Evolutionary conservation across 2,113 vertebrate genomes (phyloP), one percentile per base, ranked within the genome.

Genomic region (Dendrocopos noguchii): DNA sequence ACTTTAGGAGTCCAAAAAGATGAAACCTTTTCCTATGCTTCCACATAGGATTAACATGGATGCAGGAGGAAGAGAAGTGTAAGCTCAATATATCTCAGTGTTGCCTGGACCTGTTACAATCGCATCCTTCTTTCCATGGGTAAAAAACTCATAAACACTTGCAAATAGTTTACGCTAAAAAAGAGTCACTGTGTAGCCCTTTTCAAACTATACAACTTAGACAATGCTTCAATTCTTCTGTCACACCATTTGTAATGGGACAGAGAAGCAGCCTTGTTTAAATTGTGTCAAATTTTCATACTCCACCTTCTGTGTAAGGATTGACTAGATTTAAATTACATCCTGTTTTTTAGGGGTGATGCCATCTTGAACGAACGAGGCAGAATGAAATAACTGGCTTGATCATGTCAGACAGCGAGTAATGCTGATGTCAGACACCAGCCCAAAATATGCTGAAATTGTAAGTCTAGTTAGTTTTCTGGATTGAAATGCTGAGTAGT

Each of bases 371-470:
- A 86, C 15, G 27, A 91, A 95, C 79, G 83, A 90, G 66, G 65
- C 55, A 91, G 87, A 94, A 83, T 82, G 12, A 95, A 90, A 85
- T 89, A 88, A 94, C 83, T 76, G 68, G 31, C 46, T 93, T 91
- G 73, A 88, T 90, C 80, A 53, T 87, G 90, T 90, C 63, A 83
- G 47, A 82, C 76, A 91, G 82, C 73, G 72, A 89, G 68, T 88
- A 93, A 92, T 88, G 86, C 87, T 79, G 79, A 88, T 84, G 88
- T 94, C 90, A 94, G 72, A 85, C 55, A 76, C 33, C 3, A 0
- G 63, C 55, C 71, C 33, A 2, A 95, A 96, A 95, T 76, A 91
- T 87, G 83, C 85, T 95, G 86, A 94, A 95, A 94, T 59, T 81
- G 42, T 81, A 76, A 85, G 76, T 88, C 88, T 84, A 21, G 0